phyloP scores from a whole-genome alignment of 2,113 vertebrate genomes.

The Ctenomys sociabilis region DNA sequence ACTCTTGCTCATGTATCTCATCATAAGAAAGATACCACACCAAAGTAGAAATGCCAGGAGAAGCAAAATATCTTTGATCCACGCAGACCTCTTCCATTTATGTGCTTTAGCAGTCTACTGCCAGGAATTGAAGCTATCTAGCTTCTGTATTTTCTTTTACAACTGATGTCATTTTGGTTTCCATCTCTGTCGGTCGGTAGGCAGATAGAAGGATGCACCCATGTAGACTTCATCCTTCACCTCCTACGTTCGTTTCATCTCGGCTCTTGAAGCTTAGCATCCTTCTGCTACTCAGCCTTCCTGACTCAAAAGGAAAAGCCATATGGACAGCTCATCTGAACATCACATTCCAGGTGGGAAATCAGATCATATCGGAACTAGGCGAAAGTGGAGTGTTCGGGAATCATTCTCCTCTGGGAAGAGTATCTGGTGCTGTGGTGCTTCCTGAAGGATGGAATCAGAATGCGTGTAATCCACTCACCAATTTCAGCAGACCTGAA shows the following conservation, averaged over 20 bases:
- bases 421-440: conserved; percentile 56
- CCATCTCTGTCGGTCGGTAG: conserved; percentile 31
- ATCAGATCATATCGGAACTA: conserved; percentile 67
- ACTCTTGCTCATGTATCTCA: conserved; percentile 57
- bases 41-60: conserved; percentile 60
- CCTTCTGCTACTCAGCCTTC: conserved; percentile 65
- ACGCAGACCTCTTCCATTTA: conserved; percentile 14
- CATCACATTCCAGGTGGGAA: conserved; percentile 66
- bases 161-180: conserved; percentile 28
- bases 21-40: conserved; percentile 66
- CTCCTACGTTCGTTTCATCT: conserved; percentile 38
- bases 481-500: conserved; percentile 66
- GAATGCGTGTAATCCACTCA: conserved; percentile 59
- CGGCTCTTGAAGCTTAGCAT: conserved; percentile 35
- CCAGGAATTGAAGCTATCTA: neutral
- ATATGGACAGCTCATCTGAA: conserved; percentile 72
- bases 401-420: conserved; percentile 76
- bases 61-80: conserved; percentile 50
- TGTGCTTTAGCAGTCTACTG: conserved; percentile 33
- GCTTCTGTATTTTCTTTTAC: conserved; percentile 53
- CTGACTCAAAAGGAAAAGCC: conserved; percentile 26
- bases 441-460: conserved; percentile 65
- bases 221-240: neutral
- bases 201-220: conserved; percentile 56
- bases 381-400: conserved; percentile 70